These are phyloP conservation scores for Dendroctonus ponderosae DNA, from an alignment of 1,140 invertebrate species.

Conservation along the genomic window DNA sequence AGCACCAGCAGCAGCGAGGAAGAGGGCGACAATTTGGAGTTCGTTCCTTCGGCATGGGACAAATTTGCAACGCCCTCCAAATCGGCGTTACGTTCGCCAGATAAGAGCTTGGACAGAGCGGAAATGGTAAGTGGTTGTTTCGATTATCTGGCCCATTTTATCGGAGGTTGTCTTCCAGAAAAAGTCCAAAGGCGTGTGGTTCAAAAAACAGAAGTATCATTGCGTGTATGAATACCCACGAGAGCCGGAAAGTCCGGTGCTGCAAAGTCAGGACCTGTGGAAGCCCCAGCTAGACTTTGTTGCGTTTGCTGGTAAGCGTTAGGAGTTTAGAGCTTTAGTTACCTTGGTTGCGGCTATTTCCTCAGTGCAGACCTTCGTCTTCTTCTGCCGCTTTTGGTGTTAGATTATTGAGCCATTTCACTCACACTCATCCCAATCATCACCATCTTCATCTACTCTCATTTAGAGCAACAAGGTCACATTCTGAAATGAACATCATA, in stretches of 20 bases:
- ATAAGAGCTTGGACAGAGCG: slow-evolving; percentile 49
- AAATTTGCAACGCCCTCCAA: slow-evolving; percentile 58
- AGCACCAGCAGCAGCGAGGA: slow-evolving; percentile 54
- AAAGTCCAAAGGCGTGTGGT: slow-evolving; percentile 64
- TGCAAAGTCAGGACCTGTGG: slow-evolving; percentile 48
- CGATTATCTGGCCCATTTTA: background rate
- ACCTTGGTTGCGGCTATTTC: no score
- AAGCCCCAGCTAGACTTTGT: slow-evolving; percentile 46
- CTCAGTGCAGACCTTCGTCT: no score
- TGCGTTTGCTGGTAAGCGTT: slow-evolving; percentile 44
- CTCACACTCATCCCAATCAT: no score
- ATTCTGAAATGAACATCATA: no score
- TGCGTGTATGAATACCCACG: slow-evolving; percentile 80
- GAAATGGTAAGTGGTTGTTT: slow-evolving; percentile 38
- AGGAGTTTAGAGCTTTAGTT: no score
- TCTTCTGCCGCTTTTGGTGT: no score
- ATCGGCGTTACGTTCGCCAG: slow-evolving; percentile 58
- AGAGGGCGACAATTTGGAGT: slow-evolving; percentile 60
- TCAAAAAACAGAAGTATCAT: slow-evolving; percentile 79
- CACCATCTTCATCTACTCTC: no score
- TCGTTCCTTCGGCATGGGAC: slow-evolving; percentile 62
- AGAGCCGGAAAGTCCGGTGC: slow-evolving; percentile 54
- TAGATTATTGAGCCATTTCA: no score
- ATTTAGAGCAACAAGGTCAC: no score
- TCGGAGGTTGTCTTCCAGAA: slow-evolving; percentile 40